Base-by-base conservation (phyloP, 2,888 invertebrate genomes). In the Scaeva pyrastri region DNA sequence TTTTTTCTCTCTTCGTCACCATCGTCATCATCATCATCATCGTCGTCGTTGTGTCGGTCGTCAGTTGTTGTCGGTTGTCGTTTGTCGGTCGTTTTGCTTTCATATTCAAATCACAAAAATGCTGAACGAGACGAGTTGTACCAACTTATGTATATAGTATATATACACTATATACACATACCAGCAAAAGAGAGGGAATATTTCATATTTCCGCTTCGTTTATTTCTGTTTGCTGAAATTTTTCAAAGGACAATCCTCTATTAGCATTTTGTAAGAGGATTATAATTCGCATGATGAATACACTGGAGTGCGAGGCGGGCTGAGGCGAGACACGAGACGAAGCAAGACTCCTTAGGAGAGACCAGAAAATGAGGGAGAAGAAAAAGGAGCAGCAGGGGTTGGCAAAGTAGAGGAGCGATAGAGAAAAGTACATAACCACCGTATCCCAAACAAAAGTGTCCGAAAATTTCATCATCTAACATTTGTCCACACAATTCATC, bases 231-330 rank as follows among this genome's bases (percentile, higher is more conserved):
- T 77, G 77, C 77, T 60, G 41, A 66, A 70, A 75, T 70, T 77
- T 70, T 86, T 74, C 73, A 77, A 86, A 82, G 82, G 77, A 86
- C 86, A 81, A 74, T 82, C 73, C 75, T 84, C 84, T 80, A 84
- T 86, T 86, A 78, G 81, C 81, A 86, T 77, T 81, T 73, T 81
- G 81, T 81, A 81, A 86, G 81, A 81, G 81, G 81, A 86, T 80
- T 84, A 84, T 84, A 82, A 82, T 86, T 82, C 78, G 74, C 74
- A 71, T 78, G 86, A 74, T 64, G 86, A 82, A 62, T 77, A 70
- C 52, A 62, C 36, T 39, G 39, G 39, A 39, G 52, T 39, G 50
- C 11, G 39, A 52, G 16, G 12, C 6, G 26, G 26, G 7, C 14
- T 14, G 5, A 11, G 3, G 6, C 26, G 31, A 45, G 2, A 10